phyloP scores from a whole-genome alignment of 1,140 invertebrate species.

The Temnothorax nylanderi region DNA sequence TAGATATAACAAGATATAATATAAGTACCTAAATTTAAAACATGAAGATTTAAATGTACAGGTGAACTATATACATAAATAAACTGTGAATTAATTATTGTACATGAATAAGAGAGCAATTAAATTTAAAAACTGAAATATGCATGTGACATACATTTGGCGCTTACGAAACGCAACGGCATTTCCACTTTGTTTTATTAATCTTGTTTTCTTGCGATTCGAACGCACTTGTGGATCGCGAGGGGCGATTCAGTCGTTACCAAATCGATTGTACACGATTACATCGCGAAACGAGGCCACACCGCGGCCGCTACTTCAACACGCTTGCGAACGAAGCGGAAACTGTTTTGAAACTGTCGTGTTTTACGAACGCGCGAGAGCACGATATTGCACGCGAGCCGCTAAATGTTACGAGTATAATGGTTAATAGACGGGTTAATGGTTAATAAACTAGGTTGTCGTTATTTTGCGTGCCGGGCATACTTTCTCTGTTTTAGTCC shows the following conservation, averaged over 20 bases:
- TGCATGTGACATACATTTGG: neutral
- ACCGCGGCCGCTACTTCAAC: constrained; percentile 31
- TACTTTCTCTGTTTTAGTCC: constrained; percentile 13
- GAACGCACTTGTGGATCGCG: constrained; percentile 24
- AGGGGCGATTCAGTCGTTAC: constrained; percentile 22
- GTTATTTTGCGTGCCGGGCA: constrained; percentile 29
- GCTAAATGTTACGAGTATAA: constrained; percentile 51
- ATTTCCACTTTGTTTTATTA: constrained; percentile 23
- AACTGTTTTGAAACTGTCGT: constrained; percentile 57
- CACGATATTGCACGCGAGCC: constrained; percentile 46
- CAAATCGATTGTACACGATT: constrained; percentile 48
- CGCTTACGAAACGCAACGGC: neutral
- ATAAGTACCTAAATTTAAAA: neutral
- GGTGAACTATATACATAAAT: neutral
- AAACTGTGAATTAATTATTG: neutral
- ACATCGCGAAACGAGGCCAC: constrained; percentile 46
- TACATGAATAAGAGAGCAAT: neutral
- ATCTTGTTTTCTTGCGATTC: constrained; percentile 31
- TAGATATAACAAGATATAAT: neutral
- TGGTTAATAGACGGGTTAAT: constrained; percentile 50
- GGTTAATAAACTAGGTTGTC: constrained; percentile 53
- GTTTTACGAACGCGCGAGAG: constrained; percentile 51
- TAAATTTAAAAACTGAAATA: neutral
- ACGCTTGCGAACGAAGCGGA: constrained; percentile 32
- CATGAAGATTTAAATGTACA: neutral